phyloP scores from a whole-genome alignment of 1,140 invertebrate genomes.

The Monomorium pharaonis region DNA sequence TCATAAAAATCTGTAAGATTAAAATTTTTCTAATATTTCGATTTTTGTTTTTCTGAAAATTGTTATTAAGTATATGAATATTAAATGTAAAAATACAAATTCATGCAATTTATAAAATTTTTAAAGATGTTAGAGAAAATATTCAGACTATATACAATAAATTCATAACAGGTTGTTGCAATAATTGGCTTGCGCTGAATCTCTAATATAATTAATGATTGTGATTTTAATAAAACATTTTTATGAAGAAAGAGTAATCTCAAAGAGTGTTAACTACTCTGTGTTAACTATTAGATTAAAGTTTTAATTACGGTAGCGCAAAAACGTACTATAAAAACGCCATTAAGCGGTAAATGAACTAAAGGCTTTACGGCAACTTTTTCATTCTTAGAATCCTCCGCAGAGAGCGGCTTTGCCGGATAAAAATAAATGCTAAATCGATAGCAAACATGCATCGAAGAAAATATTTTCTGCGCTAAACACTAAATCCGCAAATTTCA shows the following conservation, averaged over 20 bases:
- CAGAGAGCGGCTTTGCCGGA: neutral
- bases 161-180: neutral
- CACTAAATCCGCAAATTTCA: neutral
- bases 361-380: neutral
- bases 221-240: neutral
- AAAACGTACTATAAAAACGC: slow-evolving; percentile 1
- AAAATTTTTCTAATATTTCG: neutral
- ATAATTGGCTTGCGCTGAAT: neutral
- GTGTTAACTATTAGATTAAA: slow-evolving; percentile 16
- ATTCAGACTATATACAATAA: neutral
- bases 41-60: neutral
- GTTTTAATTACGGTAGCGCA: neutral
- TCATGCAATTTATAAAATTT: neutral
- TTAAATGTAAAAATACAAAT: slow-evolving; percentile 4
- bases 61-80: neutral
- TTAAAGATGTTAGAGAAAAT: neutral
- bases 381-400: slow-evolving; percentile 13
- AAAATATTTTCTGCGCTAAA: neutral
- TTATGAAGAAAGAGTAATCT: neutral
- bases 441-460: slow-evolving; percentile 22
- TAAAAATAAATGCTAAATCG: slow-evolving; percentile 33
- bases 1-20: too few species aligned
- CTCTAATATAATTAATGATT: neutral
- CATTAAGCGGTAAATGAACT: slow-evolving; percentile 7
- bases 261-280: neutral